Conservation (phyloP, 2,797 vertebrate genomes). For the Channa striata region DNA sequence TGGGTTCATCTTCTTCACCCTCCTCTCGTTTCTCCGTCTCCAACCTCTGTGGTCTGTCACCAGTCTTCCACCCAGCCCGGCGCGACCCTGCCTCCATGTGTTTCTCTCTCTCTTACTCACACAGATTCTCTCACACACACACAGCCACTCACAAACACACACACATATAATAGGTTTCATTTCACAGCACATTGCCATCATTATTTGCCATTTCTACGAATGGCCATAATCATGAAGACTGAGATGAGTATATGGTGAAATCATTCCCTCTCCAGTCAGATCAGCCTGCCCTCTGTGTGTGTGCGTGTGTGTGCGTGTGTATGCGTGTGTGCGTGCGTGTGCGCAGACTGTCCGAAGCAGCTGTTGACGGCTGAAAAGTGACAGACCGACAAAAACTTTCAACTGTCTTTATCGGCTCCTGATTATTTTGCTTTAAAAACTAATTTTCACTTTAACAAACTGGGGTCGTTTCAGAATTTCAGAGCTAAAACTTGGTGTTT, state of each 20-base stretch:
- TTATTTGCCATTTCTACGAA: slow-evolving; percentile 79
- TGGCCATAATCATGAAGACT: slow-evolving; percentile 69
- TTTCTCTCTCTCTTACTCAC: background rate
- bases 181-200: slow-evolving; percentile 81
- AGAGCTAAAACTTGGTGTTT: too few relatives aligned
- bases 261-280: slow-evolving; percentile 67
- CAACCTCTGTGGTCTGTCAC: slow-evolving; percentile 40
- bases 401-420: too few relatives aligned
- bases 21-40: slow-evolving; percentile 32
- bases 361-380: too few relatives aligned
- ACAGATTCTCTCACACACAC: slow-evolving; percentile 7
- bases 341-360: background rate
- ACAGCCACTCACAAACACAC: slow-evolving; percentile 32
- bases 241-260: slow-evolving; percentile 70
- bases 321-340: slow-evolving; percentile 12
- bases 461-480: too few relatives aligned
- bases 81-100: background rate
- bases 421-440: too few relatives aligned
- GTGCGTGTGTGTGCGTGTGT: slow-evolving; percentile 14
- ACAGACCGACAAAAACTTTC: too few relatives aligned
- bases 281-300: slow-evolving; percentile 50
- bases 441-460: too few relatives aligned
- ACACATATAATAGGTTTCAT: slow-evolving; percentile 70
- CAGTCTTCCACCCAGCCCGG: slow-evolving; percentile 11
- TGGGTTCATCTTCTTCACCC: slow-evolving; percentile 52